These are phyloP conservation scores for Onchidella celtica DNA, from an alignment of 2,888 invertebrate species.

Conservation along the genomic window DNA sequence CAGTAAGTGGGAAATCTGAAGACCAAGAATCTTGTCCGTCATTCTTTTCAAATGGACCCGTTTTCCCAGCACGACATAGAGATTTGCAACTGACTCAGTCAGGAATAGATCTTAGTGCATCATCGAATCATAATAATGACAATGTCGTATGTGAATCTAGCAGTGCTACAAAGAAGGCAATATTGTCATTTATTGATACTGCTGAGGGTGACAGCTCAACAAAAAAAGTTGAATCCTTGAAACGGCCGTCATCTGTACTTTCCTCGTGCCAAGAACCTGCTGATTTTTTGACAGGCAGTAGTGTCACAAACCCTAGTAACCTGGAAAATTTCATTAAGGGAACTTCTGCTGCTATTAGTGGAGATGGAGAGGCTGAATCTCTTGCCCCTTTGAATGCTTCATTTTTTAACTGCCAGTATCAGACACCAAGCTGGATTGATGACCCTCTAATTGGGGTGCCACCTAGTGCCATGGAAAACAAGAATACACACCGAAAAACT, in stretches of 20 bases:
- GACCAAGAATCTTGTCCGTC: background rate
- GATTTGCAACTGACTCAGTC: conserved; percentile 31
- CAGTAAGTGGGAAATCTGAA: too few relatives aligned
- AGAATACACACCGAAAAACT: conserved; percentile 73
- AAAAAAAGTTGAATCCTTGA: background rate
- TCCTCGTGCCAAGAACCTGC: conserved; percentile 12
- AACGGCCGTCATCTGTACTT: conserved; percentile 2
- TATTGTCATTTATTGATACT: conserved; percentile 6
- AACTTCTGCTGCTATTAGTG: background rate
- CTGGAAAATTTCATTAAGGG: conserved; percentile 33
- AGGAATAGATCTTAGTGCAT: background rate
- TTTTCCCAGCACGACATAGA: conserved; percentile 44
- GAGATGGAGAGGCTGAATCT: conserved; percentile 26
- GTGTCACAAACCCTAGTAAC: background rate
- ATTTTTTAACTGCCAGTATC: conserved; percentile 46
- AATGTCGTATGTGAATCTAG: background rate
- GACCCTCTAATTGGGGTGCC: conserved; percentile 48
- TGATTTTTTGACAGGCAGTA: background rate
- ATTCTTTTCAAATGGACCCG: conserved; percentile 38
- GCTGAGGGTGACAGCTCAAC: background rate
- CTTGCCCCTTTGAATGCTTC: conserved; percentile 44
- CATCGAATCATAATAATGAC: background rate
- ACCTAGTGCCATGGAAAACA: conserved; percentile 62
- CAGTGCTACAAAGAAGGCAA: conserved; percentile 20
- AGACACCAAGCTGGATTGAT: conserved; percentile 49